Evolutionary conservation across 1,140 invertebrate species (phyloP), one percentile per base, ranked within the genome.

Genomic region (Metopolophium dirhodum): DNA sequence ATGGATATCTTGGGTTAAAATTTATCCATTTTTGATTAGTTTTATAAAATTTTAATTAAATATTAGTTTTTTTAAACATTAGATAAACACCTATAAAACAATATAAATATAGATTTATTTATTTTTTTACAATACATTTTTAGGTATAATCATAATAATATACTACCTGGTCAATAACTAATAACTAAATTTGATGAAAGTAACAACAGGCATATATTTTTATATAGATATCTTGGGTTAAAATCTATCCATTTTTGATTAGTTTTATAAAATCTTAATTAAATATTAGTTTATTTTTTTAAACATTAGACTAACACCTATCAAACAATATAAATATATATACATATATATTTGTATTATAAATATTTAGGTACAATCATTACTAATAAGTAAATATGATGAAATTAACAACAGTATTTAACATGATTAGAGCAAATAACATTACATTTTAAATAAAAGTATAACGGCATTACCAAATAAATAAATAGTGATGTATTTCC

Each of bases 401-500:
- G 61, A 18, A 18, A 77, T 6, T 77, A 7, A 1, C n/a, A 77
- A n/a, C 18, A 77, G 14, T 22, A 54, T 54, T 77, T 18, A 77
- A 77, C 14, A 77, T 20, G 30, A 77, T n/a, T n/a, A 77, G 6
- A 77, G 14, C 61, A n/a, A 87, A 87, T 51, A 49, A 49, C n/a
- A n/a, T 51, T 20, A 35, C 1, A 49, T 87, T 87, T 47, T 51
- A 87, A 30, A 49, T 51, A 87, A 30, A 35, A 83, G n/a, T 49
- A n/a, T 51, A 49, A 51, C 47, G 9, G 14, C 35, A n/a, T 92
- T 92, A 85, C 91, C 45, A 92, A 92, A 92, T n/a, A 92, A 92
- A 92, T 54, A 92, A 92, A 92, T 54, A 92, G 45, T 30, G 6
- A 92, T 93, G 1, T 37, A 93, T 93, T 93, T 93, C 91, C 35